Evolutionary conservation across 2,888 invertebrate genomes (phyloP).

Genomic region (Deroplatys truncata): DNA sequence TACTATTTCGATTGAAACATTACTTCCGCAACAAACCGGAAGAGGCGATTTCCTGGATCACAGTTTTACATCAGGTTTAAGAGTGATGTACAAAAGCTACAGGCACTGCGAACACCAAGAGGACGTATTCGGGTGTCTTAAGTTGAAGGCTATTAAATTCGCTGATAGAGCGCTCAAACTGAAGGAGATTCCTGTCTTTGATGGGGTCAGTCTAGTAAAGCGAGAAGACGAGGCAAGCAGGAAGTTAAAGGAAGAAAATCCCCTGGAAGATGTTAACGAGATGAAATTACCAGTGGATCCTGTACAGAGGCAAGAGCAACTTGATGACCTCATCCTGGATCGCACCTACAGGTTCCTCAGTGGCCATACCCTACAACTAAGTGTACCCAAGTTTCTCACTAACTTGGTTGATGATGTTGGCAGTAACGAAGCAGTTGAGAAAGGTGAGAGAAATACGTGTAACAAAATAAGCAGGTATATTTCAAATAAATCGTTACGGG

Average conservation of each 20-base stretch:
- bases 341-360: constrained; percentile 35
- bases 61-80: not conserved
- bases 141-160: constrained; percentile 22
- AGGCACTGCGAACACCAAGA: constrained; percentile 4
- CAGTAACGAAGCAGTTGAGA: not conserved
- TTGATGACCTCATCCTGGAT: constrained; percentile 37
- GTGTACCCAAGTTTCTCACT: constrained; percentile 20
- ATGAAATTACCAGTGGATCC: constrained; percentile 33
- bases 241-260: not conserved
- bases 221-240: not conserved
- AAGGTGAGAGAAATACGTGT: not conserved
- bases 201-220: constrained; percentile 21
- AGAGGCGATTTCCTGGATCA: not conserved
- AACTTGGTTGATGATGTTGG: not conserved
- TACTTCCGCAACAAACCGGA: not conserved
- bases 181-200: constrained; percentile 14
- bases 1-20: not conserved
- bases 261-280: constrained; percentile 18
- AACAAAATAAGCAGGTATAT: not conserved
- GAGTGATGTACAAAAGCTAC: constrained; percentile 15
- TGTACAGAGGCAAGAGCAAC: constrained; percentile 32
- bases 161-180: constrained; percentile 18
- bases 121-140: constrained; percentile 13
- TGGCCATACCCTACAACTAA: constrained; percentile 35
- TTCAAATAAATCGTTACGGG: not conserved